A percentile compares a stretch with the other conserved stretches of the same genome.
Evolutionary conservation across 35 echinoderm and acorn worm genomes (phyloP).

Genomic region (Ophioderma brevispina): DNA sequence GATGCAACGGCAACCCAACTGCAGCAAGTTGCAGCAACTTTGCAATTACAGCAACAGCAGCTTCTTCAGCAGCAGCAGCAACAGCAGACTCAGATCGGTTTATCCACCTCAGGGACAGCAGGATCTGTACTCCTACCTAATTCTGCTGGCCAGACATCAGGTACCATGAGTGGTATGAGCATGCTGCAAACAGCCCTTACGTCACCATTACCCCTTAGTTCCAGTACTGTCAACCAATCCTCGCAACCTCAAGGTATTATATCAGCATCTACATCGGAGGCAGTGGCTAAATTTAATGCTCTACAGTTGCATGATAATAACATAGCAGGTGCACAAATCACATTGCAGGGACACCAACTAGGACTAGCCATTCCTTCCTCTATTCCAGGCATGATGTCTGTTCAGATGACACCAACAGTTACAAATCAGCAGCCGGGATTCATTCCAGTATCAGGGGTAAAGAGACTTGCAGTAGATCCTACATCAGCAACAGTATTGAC

Average conservation of each 20-base stretch:
- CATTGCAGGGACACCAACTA: background rate
- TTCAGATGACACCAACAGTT: background rate
- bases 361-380: background rate
- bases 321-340: background rate
- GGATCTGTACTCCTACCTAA: background rate
- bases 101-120: background rate
- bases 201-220: background rate
- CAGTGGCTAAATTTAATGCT: background rate
- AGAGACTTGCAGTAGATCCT: background rate
- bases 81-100: background rate
- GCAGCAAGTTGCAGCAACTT: background rate
- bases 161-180: background rate
- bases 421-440: background rate
- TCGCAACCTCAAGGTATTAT: background rate
- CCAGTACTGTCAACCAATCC: slow-evolving; percentile 1
- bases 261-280: background rate
- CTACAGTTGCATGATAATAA: background rate
- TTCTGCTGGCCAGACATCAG: background rate
- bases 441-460: background rate
- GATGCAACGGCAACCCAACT: background rate
- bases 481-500: background rate
- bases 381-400: background rate
- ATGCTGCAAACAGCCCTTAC: background rate
- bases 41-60: background rate
- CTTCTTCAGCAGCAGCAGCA: background rate